Evolutionary conservation across 2,113 vertebrate species (phyloP), one percentile per base, ranked within the genome.

Genomic region (Nymphicus hollandicus): DNA sequence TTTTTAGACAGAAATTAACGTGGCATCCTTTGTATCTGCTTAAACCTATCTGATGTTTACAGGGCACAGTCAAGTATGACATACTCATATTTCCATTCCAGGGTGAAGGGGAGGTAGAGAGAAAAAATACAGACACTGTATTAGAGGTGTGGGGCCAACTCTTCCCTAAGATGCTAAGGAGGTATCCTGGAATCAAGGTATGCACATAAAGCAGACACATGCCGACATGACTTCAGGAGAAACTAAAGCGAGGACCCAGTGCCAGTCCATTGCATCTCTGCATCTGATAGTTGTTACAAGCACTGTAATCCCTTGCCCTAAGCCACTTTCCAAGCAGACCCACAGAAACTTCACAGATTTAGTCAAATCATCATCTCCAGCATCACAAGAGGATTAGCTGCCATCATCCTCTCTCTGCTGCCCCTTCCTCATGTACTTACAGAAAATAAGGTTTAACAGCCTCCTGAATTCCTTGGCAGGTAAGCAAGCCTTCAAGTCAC

Each of bases 371-470:
- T 50, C 77, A 91, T 76, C 72, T 71, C 70, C 69, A 84, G 80
- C 69, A 96, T 33, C 73, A 72, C 66, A 77, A 84, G 56, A 88
- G 70, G 86, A 96, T 95, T 92, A 93, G 61, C 17, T 89, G 56
- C 53, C 64, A 58, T 76, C 65, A 95, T 66, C 31, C 20, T 33
- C 60, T 81, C 60, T 84, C 77, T 92, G 56, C 65, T 20, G 79
- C 6, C n/a, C 12, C 11, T 69, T 74, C 28, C 70, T 33, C 43
- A 84, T 64, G 64, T 2, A 71, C 25, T 56, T 28, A 66, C 31
- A 58, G 33, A 58, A 89, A 80, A 84, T 4, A 19, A 74, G 24
- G 15, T 86, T 60, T 91, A 95, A 53, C 20, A 17, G n/a, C 13
- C 52, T 79, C 27, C 79, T 25, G 43, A 88, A 82, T 70, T 52